Base-by-base conservation (phyloP, 2,888 invertebrate species). In the Acanthosoma haemorrhoidale region DNA sequence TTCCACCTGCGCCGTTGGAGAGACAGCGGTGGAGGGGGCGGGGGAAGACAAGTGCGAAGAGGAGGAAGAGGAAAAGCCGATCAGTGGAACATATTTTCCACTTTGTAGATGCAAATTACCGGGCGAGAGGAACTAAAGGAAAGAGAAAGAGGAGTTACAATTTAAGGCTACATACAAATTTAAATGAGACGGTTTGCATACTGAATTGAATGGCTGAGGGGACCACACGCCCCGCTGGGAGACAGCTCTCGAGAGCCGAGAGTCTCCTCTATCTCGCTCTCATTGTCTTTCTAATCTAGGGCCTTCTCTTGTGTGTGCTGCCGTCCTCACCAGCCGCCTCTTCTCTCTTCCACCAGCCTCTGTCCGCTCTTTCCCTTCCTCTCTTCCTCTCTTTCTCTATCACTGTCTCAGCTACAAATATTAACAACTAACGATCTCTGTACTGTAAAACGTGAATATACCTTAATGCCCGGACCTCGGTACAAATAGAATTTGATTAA, bases 151-250 rank as follows among this genome's bases (percentile, higher is more conserved):
- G 51, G 51, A 57, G 70, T 64, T 70, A 70, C 70, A 70, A 70
- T 70, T 70, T 70, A 64, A 70, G 57, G 57, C 70, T 64, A 43
- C 57, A 70, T 70, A 70, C 70, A 70, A 70, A 70, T 70, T 70
- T 70, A 70, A 70, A 70, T 70, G 70, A 70, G 70, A 70, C 64
- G 59, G 70, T 70, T 70, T 64, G 69, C 69, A 70, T 70, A 70
- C 70, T 70, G 70, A 70, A 70, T 70, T 70, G 43, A 70, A 70
- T 70, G 70, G 70, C 36, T 21, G 15, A 18, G 36, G 43, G 64
- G 70, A 70, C 70, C 70, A 70, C 70, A 70, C 70, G 70, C 64
- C 57, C 64, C 31, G 25, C 15, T 25, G 15, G 34, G 25, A 25
- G 25, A 25, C 51, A 9, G 59, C 32, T 34, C 64, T 25, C 64